phyloP scores from a whole-genome alignment of 2,113 vertebrate genomes.

The Todiramphus saurophagus region DNA sequence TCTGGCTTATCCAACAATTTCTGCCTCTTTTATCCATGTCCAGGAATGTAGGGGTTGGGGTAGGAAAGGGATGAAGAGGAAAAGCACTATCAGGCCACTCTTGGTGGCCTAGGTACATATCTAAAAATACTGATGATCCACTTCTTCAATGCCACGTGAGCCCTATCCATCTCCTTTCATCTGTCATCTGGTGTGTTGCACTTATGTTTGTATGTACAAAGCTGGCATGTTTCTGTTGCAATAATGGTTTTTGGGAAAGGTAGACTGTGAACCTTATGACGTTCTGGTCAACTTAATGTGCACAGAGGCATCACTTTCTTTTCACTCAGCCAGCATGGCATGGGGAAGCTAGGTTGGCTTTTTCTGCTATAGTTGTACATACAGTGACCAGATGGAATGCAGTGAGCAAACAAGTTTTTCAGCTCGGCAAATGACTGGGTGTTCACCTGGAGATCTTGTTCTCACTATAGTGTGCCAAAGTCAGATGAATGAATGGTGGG shows the following conservation, averaged over 20 bases:
- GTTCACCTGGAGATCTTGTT: neutral
- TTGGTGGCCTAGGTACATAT: neutral
- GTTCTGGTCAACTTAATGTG: neutral
- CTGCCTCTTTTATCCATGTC: neutral
- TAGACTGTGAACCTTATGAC: neutral
- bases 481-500: neutral
- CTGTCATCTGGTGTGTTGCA: neutral
- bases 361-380: constrained; percentile 1
- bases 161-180: neutral
- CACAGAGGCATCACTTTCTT: neutral
- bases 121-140: neutral
- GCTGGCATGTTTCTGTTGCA: neutral
- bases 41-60: neutral
- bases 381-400: neutral
- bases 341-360: neutral
- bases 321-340: neutral
- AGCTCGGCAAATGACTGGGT: constrained; percentile 31
- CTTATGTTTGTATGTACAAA: neutral
- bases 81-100: neutral
- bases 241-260: neutral
- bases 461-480: neutral
- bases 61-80: neutral
- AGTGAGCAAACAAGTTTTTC: constrained; percentile 41
- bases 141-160: neutral
- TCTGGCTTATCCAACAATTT: neutral